A percentile compares a stretch with the other conserved stretches of the same genome.
Conservation (phyloP, 2,888 invertebrate genomes). For the Bombylius major region DNA sequence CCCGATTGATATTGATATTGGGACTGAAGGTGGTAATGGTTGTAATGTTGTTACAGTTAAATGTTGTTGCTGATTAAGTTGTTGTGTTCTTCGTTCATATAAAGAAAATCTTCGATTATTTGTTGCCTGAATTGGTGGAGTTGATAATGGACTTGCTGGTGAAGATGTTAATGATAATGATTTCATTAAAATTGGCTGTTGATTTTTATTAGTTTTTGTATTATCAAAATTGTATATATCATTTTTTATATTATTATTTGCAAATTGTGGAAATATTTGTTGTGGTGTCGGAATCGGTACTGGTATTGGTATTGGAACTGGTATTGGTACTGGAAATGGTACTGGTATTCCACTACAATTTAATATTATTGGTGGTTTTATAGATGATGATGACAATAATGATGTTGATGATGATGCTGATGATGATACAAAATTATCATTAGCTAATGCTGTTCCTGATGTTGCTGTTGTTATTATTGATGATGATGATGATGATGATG, state of each 20-base stretch:
- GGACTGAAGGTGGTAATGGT: not conserved
- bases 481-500: not conserved
- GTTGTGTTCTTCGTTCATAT: not conserved
- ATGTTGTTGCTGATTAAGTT: not conserved
- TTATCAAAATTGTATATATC: too few relatives aligned
- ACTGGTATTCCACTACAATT: not conserved
- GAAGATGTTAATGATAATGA: not conserved
- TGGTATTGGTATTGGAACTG: constrained; percentile 3
- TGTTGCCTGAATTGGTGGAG: not conserved
- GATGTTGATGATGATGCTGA: not conserved
- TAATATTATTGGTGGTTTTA: not conserved
- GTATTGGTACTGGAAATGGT: constrained; percentile 1
- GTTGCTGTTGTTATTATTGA: too few relatives aligned
- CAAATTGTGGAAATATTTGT: not conserved
- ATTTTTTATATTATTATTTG: not conserved
- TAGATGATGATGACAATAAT: not conserved
- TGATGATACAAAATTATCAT: not conserved
- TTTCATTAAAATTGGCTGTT: not conserved
- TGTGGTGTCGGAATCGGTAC: constrained; percentile 1
- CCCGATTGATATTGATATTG: too few relatives aligned
- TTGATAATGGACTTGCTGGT: not conserved
- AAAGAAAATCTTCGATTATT: not conserved
- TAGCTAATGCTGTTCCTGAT: too few relatives aligned
- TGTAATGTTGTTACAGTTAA: not conserved
- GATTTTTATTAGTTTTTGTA: not conserved